Evolutionary conservation across 2,888 invertebrate genomes (phyloP).

Genomic region (Xanthorhoe spadicearia): DNA sequence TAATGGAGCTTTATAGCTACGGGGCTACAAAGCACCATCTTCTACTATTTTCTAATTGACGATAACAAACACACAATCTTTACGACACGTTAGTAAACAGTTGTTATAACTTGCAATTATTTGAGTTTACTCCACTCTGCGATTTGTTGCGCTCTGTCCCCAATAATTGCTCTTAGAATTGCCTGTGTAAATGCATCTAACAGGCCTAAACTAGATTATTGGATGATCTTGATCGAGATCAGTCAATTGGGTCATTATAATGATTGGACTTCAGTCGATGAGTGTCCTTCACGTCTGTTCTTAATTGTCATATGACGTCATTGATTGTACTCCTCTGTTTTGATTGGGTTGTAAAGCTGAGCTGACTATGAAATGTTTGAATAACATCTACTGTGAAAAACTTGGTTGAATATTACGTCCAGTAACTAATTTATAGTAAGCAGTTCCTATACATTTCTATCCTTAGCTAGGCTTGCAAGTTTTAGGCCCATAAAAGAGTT

Average conservation of each 20-base stretch:
- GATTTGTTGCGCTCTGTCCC: neutral
- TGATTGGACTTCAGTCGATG: constrained; percentile 42
- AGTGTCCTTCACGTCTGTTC: constrained; percentile 29
- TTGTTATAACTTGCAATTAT: neutral
- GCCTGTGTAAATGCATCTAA: constrained; percentile 37
- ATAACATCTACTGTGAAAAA: too few relatives aligned
- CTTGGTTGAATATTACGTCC: neutral
- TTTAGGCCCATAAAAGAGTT: constrained; percentile 3
- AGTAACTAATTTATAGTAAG: neutral
- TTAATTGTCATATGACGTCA: constrained; percentile 36
- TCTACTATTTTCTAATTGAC: too few relatives aligned
- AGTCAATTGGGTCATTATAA: constrained; percentile 59
- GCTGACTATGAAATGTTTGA: too few relatives aligned
- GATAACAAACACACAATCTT: neutral
- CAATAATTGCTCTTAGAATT: constrained; percentile 19
- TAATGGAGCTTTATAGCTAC: too few relatives aligned
- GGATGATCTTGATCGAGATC: constrained; percentile 58
- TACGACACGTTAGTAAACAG: neutral
- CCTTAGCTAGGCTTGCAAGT: too few relatives aligned
- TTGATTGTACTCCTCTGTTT: constrained; percentile 26
- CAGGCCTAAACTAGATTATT: constrained; percentile 52
- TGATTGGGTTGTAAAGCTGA: constrained; percentile 20
- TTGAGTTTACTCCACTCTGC: neutral
- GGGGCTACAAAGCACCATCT: too few relatives aligned
- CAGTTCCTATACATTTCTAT: too few relatives aligned